Evolutionary conservation across 1,140 invertebrate genomes (phyloP).

Genomic region (Conopomorpha cramerella): DNA sequence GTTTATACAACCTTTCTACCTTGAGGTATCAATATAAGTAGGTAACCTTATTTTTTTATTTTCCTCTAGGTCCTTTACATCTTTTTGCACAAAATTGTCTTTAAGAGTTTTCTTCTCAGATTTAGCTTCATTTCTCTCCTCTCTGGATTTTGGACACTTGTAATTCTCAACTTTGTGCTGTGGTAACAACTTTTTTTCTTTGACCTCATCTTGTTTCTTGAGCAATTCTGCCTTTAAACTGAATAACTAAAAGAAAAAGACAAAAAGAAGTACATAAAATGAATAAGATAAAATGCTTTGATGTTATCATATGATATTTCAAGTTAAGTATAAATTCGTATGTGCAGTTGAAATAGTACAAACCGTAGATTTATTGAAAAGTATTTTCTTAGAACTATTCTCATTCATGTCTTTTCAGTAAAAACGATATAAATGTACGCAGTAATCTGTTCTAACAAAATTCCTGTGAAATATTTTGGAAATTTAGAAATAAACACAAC

Average conservation of each 20-base stretch:
- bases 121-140: constrained; percentile 15
- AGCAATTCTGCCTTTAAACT: constrained; percentile 77
- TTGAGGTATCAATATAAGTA: too few relatives aligned
- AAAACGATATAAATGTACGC: constrained; percentile 2
- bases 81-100: constrained; percentile 37
- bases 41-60: too few relatives aligned
- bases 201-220: constrained; percentile 76
- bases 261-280: constrained; percentile 2
- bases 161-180: constrained; percentile 49
- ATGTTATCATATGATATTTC: too few relatives aligned
- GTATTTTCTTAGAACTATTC: constrained; percentile 37
- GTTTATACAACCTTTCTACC: too few relatives aligned
- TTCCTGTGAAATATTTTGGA: too few relatives aligned
- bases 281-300: too few relatives aligned
- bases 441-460: constrained; percentile 5
- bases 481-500: too few relatives aligned
- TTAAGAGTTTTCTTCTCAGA: constrained; percentile 28
- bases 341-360: constrained; percentile 7
- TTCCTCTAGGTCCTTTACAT: too few relatives aligned
- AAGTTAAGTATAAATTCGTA: too few relatives aligned
- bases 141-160: constrained; percentile 16
- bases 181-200: constrained; percentile 62
- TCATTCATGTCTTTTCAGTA: constrained; percentile 33
- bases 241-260: constrained; percentile 57
- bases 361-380: constrained; percentile 51